phyloP scores from a whole-genome alignment of 2,113 vertebrate genomes.

The Tichodroma muraria region DNA sequence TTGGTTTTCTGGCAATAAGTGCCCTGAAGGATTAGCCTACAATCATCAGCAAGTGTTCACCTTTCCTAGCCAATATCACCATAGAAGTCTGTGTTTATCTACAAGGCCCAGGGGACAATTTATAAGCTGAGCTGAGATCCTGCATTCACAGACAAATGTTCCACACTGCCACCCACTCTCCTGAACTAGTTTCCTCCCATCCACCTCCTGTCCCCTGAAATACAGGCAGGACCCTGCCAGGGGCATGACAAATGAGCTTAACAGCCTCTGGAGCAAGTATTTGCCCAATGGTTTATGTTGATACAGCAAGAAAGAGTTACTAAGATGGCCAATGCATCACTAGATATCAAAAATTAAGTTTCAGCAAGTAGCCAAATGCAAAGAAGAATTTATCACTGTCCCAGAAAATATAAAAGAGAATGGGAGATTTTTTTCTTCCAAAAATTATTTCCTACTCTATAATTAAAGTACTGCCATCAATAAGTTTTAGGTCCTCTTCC shows the following conservation, averaged over 20 bases:
- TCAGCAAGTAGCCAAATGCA: background rate
- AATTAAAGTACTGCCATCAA: background rate
- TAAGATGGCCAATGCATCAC: background rate
- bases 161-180: background rate
- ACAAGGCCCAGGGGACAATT: background rate
- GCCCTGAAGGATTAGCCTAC: constrained; percentile 6
- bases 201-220: background rate
- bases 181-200: background rate
- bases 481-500: background rate
- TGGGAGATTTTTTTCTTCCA: too few species aligned
- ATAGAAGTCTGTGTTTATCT: constrained; percentile 13
- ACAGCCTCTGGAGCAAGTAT: background rate
- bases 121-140: background rate
- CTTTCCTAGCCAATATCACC: background rate
- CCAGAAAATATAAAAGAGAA: background rate
- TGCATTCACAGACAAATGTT: background rate
- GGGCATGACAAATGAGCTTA: background rate
- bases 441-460: background rate
- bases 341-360: background rate
- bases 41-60: background rate
- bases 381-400: background rate
- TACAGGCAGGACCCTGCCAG: background rate
- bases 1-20: constrained; percentile 2
- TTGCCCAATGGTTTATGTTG: background rate
- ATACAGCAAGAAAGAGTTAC: background rate